Percentiles rank a stretch among this genome's conserved stretches.
Evolutionary conservation across 1,140 invertebrate genomes (phyloP).

Genomic region (Cydia pomonella): DNA sequence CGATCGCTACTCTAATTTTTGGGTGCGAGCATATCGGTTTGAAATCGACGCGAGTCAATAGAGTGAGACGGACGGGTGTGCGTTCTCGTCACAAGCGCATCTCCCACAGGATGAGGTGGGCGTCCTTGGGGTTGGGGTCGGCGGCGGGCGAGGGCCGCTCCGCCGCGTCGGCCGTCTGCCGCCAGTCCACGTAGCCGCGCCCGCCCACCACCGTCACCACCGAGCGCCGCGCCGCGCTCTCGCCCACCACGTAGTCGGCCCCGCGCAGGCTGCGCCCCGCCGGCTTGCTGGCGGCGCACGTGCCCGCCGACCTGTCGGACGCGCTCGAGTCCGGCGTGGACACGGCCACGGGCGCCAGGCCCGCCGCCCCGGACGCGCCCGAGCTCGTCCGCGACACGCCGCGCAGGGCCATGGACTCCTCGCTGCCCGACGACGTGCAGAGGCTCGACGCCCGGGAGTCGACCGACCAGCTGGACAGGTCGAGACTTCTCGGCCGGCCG

Average conservation of each 20-base stretch:
- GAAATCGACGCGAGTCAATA: slow-evolving; percentile 6
- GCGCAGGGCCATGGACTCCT: slow-evolving; percentile 88
- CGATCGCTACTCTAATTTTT: not conserved
- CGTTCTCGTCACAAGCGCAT: slow-evolving; percentile 87
- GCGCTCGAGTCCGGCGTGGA: slow-evolving; percentile 66
- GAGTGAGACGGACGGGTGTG: not conserved
- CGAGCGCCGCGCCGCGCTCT: slow-evolving; percentile 84
- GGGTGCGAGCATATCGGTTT: not conserved
- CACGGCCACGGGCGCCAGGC: slow-evolving; percentile 56
- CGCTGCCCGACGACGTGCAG: slow-evolving; percentile 90
- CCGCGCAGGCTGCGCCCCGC: slow-evolving; percentile 64
- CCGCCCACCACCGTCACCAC: slow-evolving; percentile 93
- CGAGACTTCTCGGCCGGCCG: slow-evolving; percentile 88
- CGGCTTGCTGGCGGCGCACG: slow-evolving; percentile 44
- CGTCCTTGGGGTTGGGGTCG: slow-evolving; percentile 83
- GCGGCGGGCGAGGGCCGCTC: slow-evolving; percentile 72
- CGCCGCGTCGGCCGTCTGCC: slow-evolving; percentile 84
- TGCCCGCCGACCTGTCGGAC: slow-evolving; percentile 65
- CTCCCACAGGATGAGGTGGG: slow-evolving; percentile 94
- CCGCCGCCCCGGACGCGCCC: slow-evolving; percentile 83
- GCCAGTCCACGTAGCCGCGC: slow-evolving; percentile 92
- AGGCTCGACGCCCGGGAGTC: slow-evolving; percentile 91
- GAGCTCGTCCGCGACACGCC: slow-evolving; percentile 87
- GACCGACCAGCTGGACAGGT: slow-evolving; percentile 93
- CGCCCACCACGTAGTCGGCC: slow-evolving; percentile 75